phyloP scores from a whole-genome alignment of 1,140 invertebrate genomes.

The Dermatophagoides farinae region DNA sequence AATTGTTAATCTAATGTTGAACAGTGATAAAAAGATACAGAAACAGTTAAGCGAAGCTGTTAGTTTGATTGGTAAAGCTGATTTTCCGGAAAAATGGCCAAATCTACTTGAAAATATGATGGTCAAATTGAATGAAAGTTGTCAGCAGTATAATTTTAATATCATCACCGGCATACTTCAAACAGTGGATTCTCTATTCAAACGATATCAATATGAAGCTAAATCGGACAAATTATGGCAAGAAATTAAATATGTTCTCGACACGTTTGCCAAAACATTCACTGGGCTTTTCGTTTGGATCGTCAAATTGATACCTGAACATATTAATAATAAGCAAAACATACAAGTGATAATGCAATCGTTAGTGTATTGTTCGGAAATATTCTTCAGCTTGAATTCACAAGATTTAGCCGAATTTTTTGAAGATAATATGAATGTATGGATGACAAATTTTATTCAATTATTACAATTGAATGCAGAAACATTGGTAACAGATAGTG shows the following conservation, averaged over 20 bases:
- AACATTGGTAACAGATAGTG: conserved; percentile 37
- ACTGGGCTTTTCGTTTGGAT: conserved; percentile 76
- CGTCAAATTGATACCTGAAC: conserved; percentile 53
- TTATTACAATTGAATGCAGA: conserved; percentile 52
- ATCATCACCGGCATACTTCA: conserved; percentile 82
- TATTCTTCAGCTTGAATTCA: conserved; percentile 87
- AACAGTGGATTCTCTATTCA: conserved; percentile 87
- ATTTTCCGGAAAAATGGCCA: conserved; percentile 89
- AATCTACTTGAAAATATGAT: conserved; percentile 38
- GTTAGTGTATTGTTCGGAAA: conserved; percentile 70
- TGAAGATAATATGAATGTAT: conserved; percentile 83
- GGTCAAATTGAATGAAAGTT: conserved; percentile 25
- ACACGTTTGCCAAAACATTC: conserved; percentile 74
- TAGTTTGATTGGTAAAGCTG: conserved; percentile 75
- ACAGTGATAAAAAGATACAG: conserved; percentile 67
- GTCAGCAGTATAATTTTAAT: conserved; percentile 57
- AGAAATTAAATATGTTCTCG: conserved; percentile 89
- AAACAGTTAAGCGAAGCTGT: conserved; percentile 88
- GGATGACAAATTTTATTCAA: conserved; percentile 76
- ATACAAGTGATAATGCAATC: conserved; percentile 74
- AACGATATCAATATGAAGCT: conserved; percentile 83
- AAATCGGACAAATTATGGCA: conserved; percentile 82
- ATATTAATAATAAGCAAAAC: conserved; percentile 53
- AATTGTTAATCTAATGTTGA: conserved; percentile 80
- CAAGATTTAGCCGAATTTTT: conserved; percentile 96